A percentile compares a stretch with the other conserved stretches of the same genome.
These are phyloP conservation scores for Batillaria attramentaria DNA, from an alignment of 1,140 invertebrate species.

Conservation along the genomic window DNA sequence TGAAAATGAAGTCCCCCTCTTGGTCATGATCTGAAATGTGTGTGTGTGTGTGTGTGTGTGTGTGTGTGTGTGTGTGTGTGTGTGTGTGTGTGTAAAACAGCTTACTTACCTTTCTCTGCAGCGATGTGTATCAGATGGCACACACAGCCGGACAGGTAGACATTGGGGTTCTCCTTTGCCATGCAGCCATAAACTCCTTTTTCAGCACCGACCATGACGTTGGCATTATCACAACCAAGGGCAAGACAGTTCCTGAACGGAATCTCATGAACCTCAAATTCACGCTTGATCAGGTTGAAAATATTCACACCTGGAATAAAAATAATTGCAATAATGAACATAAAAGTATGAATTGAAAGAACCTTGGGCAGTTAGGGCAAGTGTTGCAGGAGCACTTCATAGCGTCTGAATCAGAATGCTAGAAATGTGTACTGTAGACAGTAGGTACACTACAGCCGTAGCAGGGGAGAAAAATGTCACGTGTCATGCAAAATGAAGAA, in stretches of 20 bases:
- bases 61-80: conserved; percentile 8
- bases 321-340: no score
- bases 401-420: no score
- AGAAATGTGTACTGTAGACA: no score
- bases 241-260: conserved; percentile 49
- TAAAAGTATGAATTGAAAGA: no score
- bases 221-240: conserved; percentile 53
- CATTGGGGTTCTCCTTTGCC: conserved; percentile 25
- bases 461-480: no score
- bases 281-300: conserved; percentile 42
- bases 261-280: conserved; percentile 32
- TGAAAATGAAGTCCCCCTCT: background rate
- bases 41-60: background rate
- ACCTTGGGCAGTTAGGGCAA: no score
- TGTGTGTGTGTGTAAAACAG: no score
- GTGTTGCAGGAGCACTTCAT: no score
- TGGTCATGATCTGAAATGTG: background rate
- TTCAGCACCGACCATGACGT: conserved; percentile 46
- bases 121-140: conserved; percentile 28
- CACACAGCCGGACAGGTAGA: conserved; percentile 37
- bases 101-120: conserved; percentile 27
- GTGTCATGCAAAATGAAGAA: no score
- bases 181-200: conserved; percentile 44
- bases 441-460: no score
- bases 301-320: conserved; percentile 43